These are phyloP conservation scores for Apantesis nais DNA, from an alignment of 2,888 invertebrate species.

Conservation along the genomic window DNA sequence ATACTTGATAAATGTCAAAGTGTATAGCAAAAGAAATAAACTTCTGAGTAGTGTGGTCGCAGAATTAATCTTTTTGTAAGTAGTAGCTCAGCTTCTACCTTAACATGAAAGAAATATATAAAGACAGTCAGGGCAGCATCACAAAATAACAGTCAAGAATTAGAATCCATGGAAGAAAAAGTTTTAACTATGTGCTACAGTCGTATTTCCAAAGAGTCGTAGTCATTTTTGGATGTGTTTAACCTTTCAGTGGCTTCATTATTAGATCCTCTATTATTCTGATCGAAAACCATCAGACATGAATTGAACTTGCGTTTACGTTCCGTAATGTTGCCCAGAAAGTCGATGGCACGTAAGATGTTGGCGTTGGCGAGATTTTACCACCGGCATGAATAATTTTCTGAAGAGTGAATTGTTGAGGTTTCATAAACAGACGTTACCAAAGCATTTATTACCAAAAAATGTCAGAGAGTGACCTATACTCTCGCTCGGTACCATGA, in stretches of 20 bases:
- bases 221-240: background rate
- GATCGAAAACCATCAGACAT: conserved; percentile 87
- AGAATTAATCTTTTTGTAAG: background rate
- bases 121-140: too few relatives aligned
- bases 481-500: too few relatives aligned
- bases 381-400: conserved; percentile 45
- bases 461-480: background rate
- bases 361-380: conserved; percentile 89
- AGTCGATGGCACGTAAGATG: conserved; percentile 87
- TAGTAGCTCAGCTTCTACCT: background rate
- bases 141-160: too few relatives aligned
- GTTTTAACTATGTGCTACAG: too few relatives aligned
- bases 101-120: too few relatives aligned
- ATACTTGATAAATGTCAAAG: background rate
- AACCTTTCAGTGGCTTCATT: conserved; percentile 61
- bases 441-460: background rate
- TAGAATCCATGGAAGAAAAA: too few relatives aligned
- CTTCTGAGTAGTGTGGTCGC: background rate
- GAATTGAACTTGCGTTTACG: conserved; percentile 87
- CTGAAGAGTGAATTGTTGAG: conserved; percentile 15
- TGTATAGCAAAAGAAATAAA: background rate
- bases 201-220: too few relatives aligned
- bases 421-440: background rate
- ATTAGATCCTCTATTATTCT: conserved; percentile 49
- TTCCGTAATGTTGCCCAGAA: conserved; percentile 80